Base-by-base conservation (phyloP, 2,113 vertebrate genomes). In the Leptobrachium ailaonicum region DNA sequence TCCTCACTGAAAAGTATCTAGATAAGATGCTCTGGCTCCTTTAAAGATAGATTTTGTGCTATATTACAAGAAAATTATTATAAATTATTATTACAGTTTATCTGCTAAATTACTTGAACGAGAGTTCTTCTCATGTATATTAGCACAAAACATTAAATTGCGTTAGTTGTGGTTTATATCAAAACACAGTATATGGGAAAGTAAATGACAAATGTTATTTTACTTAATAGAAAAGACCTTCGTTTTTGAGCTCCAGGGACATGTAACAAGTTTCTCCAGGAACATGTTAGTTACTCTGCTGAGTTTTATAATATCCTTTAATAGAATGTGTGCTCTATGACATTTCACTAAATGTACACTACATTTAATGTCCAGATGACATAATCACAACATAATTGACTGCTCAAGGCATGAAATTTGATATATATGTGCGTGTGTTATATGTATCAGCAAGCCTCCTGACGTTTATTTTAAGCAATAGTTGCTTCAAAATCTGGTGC, bases 301-400 rank as follows among this genome's bases (percentile, higher is more conserved):
- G 64, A 41, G 12, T 73, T 74, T 58, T 56, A 63, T 41, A 80
- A 74, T 62, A 42, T 3, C 14, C 11, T 68, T 67, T 60, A 40
- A 44, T 79, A 73, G 72, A 2, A 2, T 54, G 56, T 6, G 2
- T 42, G 3, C 43, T 73, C 62, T 47, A 56, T 41, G 41, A 63
- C 62, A 54, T 50, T 20, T 20, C 45, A 20, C 20, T 50, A 72
- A 54, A 41, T 72, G 9, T 41, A 54, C n/a, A 40, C 54, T 54
- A 72, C 54, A 9, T 13, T 72, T 53, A 56, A 50, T 43, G 66
- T 80, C 78, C 64, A 73, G 42, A 32, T 80, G 77, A 50, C 20
- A 8, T 32, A 42, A 63, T 69, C 44, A 71, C 71, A 64, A 45
- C 72, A 11, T 79, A 60, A 58, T 67, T 56, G 66, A 60, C n/a